These are phyloP conservation scores for Meloe dianella DNA, from an alignment of 2,888 invertebrate genomes.

Conservation along the genomic window DNA sequence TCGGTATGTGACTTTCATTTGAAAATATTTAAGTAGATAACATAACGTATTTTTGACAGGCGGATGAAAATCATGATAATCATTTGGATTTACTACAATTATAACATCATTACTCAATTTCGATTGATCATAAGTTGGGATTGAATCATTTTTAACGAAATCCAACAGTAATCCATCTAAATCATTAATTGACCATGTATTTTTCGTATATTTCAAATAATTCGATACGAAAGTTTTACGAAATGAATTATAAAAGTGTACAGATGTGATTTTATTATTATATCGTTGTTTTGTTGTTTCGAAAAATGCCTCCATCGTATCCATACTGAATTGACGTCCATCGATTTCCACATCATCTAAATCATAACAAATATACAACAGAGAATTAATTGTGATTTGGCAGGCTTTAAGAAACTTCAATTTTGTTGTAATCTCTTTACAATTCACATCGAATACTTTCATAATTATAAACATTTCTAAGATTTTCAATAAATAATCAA, in stretches of 20 bases:
- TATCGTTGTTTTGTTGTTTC: background rate
- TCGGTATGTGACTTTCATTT: background rate
- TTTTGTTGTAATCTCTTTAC: background rate
- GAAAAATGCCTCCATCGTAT: background rate
- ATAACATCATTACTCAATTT: background rate
- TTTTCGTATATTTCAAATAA: background rate
- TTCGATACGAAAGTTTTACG: background rate
- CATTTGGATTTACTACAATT: background rate
- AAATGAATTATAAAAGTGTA: background rate
- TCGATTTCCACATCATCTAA: background rate
- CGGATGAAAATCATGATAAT: background rate
- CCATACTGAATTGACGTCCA: background rate
- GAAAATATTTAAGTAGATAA: background rate
- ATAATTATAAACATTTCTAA: background rate
- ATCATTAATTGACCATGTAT: background rate
- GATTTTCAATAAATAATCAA: background rate
- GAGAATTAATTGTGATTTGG: background rate
- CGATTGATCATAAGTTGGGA: too few relatives aligned
- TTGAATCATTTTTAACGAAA: background rate
- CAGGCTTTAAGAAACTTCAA: background rate
- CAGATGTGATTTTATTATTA: background rate
- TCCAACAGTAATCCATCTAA: background rate
- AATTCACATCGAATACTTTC: background rate
- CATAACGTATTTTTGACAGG: background rate
- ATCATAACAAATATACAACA: background rate